A percentile compares a stretch with the other conserved stretches of the same genome.
These are phyloP conservation scores for Borostomias antarcticus DNA, from an alignment of 2,797 vertebrate genomes.

Conservation along the genomic window DNA sequence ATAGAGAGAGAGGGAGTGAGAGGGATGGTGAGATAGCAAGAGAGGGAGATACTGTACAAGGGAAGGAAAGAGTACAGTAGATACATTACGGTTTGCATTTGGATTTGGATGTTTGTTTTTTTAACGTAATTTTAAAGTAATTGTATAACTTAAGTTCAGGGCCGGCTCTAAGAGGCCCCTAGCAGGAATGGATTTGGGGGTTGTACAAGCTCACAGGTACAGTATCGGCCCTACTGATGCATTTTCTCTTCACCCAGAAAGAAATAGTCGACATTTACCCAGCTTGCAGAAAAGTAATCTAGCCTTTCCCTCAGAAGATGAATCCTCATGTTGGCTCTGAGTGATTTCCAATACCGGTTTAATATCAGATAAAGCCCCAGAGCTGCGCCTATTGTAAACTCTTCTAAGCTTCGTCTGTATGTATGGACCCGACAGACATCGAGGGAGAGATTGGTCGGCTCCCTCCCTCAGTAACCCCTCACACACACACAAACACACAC, in stretches of 20 bases:
- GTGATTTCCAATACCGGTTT: slow-evolving; percentile 14
- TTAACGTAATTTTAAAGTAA: no score
- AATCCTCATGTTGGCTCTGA: slow-evolving; percentile 22
- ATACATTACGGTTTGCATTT: no score
- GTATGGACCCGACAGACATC: slow-evolving; percentile 25
- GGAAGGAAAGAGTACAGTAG: not conserved
- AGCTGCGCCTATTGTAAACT: not conserved
- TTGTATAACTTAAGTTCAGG: no score
- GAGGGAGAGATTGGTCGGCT: not conserved
- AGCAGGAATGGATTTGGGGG: no score
- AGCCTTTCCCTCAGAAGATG: slow-evolving; percentile 18
- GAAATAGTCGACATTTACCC: slow-evolving; percentile 46
- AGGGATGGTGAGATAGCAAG: slow-evolving; percentile 38
- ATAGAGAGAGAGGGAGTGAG: slow-evolving; percentile 25
- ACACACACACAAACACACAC: slow-evolving; percentile 48
- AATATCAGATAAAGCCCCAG: not conserved
- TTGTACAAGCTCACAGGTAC: no score
- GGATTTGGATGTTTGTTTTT: no score
- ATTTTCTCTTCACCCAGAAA: slow-evolving; percentile 41
- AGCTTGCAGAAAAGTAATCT: slow-evolving; percentile 47
- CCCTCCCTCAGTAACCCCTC: slow-evolving; percentile 27
- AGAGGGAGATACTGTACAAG: slow-evolving; percentile 6
- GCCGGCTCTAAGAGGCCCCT: no score
- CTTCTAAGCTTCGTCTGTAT: slow-evolving; percentile 8
- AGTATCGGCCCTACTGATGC: no score